phyloP scores from a whole-genome alignment of 2,797 vertebrate genomes.

The Enteromius mattozi region DNA sequence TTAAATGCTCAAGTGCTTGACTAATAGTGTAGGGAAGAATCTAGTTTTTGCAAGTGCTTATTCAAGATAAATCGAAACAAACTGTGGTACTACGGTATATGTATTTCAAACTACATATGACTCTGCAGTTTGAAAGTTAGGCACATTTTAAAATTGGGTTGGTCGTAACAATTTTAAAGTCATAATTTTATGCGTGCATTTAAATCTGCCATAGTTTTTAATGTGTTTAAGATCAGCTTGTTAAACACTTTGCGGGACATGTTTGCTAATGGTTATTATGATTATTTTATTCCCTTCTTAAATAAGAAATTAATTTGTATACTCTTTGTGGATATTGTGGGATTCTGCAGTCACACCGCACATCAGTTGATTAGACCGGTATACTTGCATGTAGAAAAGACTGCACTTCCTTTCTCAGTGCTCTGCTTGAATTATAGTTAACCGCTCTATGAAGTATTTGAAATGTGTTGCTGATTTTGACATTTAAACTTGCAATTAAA shows the following conservation, averaged over 20 bases:
- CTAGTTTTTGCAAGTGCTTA: slow-evolving; percentile 39
- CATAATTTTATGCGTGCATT: too few species aligned
- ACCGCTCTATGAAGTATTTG: not conserved
- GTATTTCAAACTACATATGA: not conserved
- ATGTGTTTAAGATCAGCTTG: not conserved
- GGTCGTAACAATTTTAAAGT: not conserved
- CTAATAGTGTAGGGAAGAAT: slow-evolving; percentile 28
- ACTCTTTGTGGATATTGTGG: not conserved
- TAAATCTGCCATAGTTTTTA: not conserved
- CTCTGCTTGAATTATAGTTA: not conserved
- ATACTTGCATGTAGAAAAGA: not conserved
- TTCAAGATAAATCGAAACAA: slow-evolving; percentile 30
- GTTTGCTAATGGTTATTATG: not conserved
- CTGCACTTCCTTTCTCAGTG: not conserved
- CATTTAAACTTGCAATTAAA: not conserved
- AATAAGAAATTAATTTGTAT: not conserved
- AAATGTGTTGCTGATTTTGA: not conserved
- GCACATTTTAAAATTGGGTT: not conserved
- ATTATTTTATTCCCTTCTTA: not conserved
- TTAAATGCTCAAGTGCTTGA: slow-evolving; percentile 44
- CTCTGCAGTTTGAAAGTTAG: not conserved
- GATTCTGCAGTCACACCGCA: not conserved
- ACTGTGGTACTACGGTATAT: not conserved
- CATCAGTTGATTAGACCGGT: not conserved
- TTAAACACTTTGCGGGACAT: not conserved